Evolutionary conservation across 2,888 invertebrate species (phyloP).

Genomic region (Callosobruchus maculatus): DNA sequence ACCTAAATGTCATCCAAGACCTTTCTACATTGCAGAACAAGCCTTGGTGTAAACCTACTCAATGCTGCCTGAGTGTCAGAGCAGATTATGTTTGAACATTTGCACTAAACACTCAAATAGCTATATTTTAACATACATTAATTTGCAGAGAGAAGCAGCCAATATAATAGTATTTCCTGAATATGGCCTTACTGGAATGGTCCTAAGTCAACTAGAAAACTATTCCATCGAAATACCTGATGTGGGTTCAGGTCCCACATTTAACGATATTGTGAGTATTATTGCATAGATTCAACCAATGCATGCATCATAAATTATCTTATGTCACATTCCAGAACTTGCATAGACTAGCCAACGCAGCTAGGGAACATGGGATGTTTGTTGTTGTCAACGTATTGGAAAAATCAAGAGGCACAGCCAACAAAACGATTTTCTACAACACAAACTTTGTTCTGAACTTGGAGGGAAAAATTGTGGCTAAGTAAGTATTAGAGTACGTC

Average conservation of each 20-base stretch:
- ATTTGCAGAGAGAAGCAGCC: conserved; percentile 3
- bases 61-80: too few species aligned
- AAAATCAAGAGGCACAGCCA: conserved; percentile 16
- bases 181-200: conserved; percentile 26
- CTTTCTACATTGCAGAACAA: too few species aligned
- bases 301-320: too few species aligned
- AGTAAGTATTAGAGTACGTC: conserved; percentile 24
- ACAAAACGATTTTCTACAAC: conserved; percentile 26
- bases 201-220: conserved; percentile 10
- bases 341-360: conserved; percentile 23
- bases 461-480: conserved; percentile 23
- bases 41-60: too few species aligned
- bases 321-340: conserved; percentile 26
- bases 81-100: background rate
- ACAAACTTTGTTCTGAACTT: conserved; percentile 28
- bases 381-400: conserved; percentile 29
- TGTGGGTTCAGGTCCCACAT: conserved; percentile 1
- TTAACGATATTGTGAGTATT: background rate
- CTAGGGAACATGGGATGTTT: conserved; percentile 20
- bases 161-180: conserved; percentile 29
- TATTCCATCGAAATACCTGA: conserved; percentile 18
- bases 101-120: background rate
- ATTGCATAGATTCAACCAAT: background rate
- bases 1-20: too few species aligned
- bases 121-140: too few species aligned